These are phyloP conservation scores for Nymphicus hollandicus DNA, from an alignment of 2,113 vertebrate genomes.

Conservation along the genomic window DNA sequence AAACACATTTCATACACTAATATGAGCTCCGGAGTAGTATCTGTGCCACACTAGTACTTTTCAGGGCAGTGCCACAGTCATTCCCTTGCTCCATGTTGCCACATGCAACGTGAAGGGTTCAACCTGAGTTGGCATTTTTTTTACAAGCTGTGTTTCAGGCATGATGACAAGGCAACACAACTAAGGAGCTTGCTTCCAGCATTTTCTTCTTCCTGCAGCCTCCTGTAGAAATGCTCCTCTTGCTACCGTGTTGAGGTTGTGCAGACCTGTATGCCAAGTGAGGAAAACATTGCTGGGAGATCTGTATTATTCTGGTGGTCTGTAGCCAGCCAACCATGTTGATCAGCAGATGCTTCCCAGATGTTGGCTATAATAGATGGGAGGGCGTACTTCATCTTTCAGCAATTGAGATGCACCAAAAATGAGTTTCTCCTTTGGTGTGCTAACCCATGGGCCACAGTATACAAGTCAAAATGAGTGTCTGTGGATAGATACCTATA, in stretches of 20 bases:
- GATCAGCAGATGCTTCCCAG: background rate
- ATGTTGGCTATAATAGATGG: background rate
- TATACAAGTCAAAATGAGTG: background rate
- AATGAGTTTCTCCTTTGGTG: accelerated
- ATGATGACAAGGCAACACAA: background rate
- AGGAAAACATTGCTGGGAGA: background rate
- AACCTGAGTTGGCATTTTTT: background rate
- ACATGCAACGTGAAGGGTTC: background rate
- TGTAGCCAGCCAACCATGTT: background rate
- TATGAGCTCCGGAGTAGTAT: background rate
- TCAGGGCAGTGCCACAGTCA: background rate
- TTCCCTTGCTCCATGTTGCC: background rate
- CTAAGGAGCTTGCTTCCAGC: background rate
- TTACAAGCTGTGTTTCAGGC: background rate
- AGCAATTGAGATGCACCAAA: background rate
- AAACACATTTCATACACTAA: background rate
- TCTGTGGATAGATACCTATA: background rate
- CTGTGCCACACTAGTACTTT: background rate
- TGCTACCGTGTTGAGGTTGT: background rate
- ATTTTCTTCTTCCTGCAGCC: background rate
- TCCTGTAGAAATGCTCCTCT: background rate
- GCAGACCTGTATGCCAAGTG: background rate
- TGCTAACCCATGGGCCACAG: accelerated
- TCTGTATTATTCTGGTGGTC: background rate
- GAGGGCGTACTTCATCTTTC: background rate